Percentiles rank a stretch among this genome's conserved stretches.
phyloP scores from a whole-genome alignment of 2,888 invertebrate species.

The Aleiodes leptofemur region DNA sequence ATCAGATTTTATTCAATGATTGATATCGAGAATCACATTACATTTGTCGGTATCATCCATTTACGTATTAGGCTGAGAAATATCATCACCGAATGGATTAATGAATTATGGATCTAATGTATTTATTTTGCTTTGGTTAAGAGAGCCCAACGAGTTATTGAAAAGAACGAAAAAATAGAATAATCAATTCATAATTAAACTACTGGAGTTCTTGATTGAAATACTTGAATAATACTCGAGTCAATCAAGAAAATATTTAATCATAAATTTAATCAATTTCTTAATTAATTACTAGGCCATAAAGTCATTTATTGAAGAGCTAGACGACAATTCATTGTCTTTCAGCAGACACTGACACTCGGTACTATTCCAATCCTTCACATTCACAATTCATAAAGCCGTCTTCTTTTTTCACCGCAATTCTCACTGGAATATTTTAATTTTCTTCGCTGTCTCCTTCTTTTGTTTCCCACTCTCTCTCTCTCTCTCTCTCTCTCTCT shows the following conservation, averaged over 20 bases:
- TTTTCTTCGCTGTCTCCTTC: constrained; percentile 3
- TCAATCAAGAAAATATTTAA: constrained; percentile 31
- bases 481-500: no score
- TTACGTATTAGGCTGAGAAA: background rate
- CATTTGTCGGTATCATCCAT: no score
- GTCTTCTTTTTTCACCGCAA: background rate
- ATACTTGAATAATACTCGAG: constrained; percentile 8
- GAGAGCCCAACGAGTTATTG: no score
- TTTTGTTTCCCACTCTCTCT: no score
- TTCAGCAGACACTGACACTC: constrained; percentile 27
- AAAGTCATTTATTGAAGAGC: constrained; percentile 19
- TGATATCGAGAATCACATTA: background rate
- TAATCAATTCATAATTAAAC: no score
- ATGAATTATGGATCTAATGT: background rate
- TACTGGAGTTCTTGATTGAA: no score
- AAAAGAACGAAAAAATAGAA: no score
- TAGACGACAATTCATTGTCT: constrained; percentile 12
- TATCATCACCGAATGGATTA: background rate
- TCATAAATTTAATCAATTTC: constrained; percentile 29
- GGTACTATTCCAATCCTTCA: constrained; percentile 11
- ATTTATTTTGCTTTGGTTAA: no score
- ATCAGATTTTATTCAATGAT: background rate
- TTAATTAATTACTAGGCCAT: background rate
- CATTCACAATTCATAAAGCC: background rate
- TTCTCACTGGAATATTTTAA: constrained; percentile 14